Conservation (phyloP, 2,113 vertebrate species). For the Poecile atricapillus region DNA sequence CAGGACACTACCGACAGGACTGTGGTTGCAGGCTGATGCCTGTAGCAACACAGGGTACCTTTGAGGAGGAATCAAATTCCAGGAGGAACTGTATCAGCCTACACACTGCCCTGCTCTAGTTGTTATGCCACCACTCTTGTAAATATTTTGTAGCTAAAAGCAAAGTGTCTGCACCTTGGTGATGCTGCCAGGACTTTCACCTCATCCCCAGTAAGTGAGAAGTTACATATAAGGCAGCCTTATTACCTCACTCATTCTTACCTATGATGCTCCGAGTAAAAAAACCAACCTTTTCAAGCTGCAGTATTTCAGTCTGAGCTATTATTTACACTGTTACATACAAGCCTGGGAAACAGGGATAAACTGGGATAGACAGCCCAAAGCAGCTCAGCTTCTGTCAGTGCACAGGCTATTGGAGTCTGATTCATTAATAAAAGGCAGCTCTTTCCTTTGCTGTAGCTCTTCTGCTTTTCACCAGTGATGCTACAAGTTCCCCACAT, state of each 20-base stretch:
- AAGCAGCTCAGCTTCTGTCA: not conserved
- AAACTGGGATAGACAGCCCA: not conserved
- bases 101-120: not conserved
- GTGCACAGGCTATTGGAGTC: not conserved
- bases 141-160: not conserved
- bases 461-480: not conserved
- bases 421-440: rapidly evolving
- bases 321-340: not conserved
- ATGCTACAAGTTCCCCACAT: rapidly evolving
- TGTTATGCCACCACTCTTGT: rapidly evolving
- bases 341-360: not conserved
- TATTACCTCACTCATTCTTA: not conserved
- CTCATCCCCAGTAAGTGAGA: not conserved
- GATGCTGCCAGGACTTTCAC: not conserved
- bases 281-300: not conserved
- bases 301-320: not conserved
- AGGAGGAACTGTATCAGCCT: not conserved
- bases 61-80: not conserved
- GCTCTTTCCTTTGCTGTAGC: not conserved
- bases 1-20: not conserved
- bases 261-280: not conserved
- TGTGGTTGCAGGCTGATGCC: not conserved
- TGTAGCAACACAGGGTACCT: not conserved
- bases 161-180: not conserved
- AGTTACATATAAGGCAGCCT: not conserved